phyloP scores from a whole-genome alignment of 2,113 vertebrate species.

The Camelus bactrianus region DNA sequence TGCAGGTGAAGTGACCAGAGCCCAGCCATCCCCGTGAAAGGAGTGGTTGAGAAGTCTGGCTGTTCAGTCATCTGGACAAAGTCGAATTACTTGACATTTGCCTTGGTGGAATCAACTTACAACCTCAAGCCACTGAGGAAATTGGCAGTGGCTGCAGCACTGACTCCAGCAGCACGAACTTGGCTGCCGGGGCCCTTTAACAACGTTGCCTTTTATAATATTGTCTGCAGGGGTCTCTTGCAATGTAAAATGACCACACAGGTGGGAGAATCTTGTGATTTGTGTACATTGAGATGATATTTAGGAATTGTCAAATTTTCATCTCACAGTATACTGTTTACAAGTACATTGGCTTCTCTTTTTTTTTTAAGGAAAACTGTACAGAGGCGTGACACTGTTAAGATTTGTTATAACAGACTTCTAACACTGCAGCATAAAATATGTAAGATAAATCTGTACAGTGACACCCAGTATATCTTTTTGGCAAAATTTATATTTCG shows the following conservation, averaged over 20 bases:
- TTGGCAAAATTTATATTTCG: conserved; percentile 64
- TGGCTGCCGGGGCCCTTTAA: conserved; percentile 86
- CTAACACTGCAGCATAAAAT: conserved; percentile 68
- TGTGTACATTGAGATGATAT: conserved; percentile 64
- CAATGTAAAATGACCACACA: conserved; percentile 70
- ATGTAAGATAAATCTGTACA: background rate
- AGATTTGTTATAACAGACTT: conserved; percentile 70
- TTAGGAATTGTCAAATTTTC: conserved; percentile 66
- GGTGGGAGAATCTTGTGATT: conserved; percentile 66
- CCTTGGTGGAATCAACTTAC: conserved; percentile 85
- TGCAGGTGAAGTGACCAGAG: conserved; percentile 81
- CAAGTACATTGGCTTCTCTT: conserved; percentile 53
- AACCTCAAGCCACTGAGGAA: conserved; percentile 84
- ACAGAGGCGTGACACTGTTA: conserved; percentile 58
- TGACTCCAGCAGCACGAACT: conserved; percentile 77
- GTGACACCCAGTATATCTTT: conserved; percentile 53
- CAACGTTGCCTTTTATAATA: conserved; percentile 81
- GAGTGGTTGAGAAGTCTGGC: conserved; percentile 66
- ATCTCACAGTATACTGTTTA: conserved; percentile 70
- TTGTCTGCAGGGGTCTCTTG: conserved; percentile 71
- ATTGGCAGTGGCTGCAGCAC: conserved; percentile 76
- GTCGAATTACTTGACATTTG: conserved; percentile 77
- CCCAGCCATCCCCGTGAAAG: conserved; percentile 56
- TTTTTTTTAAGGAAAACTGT: conserved; percentile 75
- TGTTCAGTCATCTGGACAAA: conserved; percentile 71